Evolutionary conservation across 2,797 vertebrate species (phyloP).

Genomic region (Acipenser oxyrinchus): DNA sequence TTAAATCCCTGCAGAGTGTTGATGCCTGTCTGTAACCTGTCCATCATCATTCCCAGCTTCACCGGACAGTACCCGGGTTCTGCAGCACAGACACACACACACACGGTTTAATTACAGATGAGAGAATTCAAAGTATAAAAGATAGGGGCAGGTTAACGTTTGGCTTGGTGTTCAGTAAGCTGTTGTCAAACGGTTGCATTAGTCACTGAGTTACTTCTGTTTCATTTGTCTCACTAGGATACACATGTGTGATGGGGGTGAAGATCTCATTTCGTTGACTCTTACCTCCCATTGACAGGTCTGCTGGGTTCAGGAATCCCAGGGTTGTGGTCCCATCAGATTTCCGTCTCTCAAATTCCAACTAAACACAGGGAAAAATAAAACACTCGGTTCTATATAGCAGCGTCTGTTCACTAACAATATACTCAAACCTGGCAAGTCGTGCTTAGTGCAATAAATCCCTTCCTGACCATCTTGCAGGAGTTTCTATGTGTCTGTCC

Average conservation of each 20-base stretch:
- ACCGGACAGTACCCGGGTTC: slow-evolving; percentile 82
- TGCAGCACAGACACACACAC: slow-evolving; percentile 31
- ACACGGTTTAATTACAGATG: not conserved
- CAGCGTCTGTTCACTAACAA: too few species aligned
- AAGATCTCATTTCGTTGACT: not conserved
- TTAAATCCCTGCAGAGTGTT: slow-evolving; percentile 91
- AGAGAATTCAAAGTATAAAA: not conserved
- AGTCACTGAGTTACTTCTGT: too few species aligned
- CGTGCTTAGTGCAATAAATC: too few species aligned
- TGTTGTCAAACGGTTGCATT: too few species aligned
- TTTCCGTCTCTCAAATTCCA: slow-evolving; percentile 83
- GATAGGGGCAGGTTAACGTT: too few species aligned
- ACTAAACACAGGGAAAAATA: slow-evolving; percentile 47
- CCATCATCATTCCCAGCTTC: slow-evolving; percentile 83
- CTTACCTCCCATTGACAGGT: slow-evolving; percentile 72
- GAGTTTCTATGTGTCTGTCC: too few species aligned
- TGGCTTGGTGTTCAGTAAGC: too few species aligned
- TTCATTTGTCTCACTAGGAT: too few species aligned
- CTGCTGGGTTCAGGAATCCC: slow-evolving; percentile 81
- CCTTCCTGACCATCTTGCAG: too few species aligned
- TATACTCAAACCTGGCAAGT: not conserved
- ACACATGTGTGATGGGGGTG: too few species aligned
- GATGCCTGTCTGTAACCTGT: slow-evolving; percentile 83
- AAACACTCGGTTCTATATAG: not conserved
- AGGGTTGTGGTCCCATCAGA: slow-evolving; percentile 86